Percentiles rank a stretch among this genome's conserved stretches.
Conservation (phyloP, 2,888 invertebrate genomes). For the Charanyca ferruginea region DNA sequence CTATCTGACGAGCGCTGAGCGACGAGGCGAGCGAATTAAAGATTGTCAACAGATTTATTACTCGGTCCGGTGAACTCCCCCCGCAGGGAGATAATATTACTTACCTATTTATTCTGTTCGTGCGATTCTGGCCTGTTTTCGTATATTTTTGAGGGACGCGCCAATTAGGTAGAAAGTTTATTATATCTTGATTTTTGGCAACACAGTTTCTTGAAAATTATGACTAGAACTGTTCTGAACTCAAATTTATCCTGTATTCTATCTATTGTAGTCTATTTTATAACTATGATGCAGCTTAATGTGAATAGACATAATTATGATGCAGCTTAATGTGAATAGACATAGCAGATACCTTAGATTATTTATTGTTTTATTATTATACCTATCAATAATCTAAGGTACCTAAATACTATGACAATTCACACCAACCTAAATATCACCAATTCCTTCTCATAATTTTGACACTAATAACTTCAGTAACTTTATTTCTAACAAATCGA, state of each 20-base stretch:
- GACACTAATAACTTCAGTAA: not conserved
- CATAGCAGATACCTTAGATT: no score
- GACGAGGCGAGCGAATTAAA: slow-evolving; percentile 84
- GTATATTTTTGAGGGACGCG: slow-evolving; percentile 43
- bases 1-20: slow-evolving; percentile 68
- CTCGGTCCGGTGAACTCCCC: slow-evolving; percentile 86
- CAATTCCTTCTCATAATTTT: not conserved
- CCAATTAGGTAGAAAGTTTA: slow-evolving; percentile 22
- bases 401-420: not conserved
- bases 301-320: no score
- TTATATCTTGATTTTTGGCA: not conserved
- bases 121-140: slow-evolving; percentile 36
- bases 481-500: slow-evolving; percentile 35
- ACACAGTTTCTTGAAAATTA: not conserved
- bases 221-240: not conserved
- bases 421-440: not conserved
- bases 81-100: slow-evolving; percentile 76
- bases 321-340: no score
- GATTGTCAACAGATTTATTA: slow-evolving; percentile 91
- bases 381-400: no score
- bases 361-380: no score
- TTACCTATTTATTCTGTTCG: slow-evolving; percentile 72
- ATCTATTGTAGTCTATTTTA: no score
- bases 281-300: no score
- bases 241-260: not conserved